These are phyloP conservation scores for Pogonognathellus flavescens DNA, from an alignment of 1,140 invertebrate species.

Conservation along the genomic window DNA sequence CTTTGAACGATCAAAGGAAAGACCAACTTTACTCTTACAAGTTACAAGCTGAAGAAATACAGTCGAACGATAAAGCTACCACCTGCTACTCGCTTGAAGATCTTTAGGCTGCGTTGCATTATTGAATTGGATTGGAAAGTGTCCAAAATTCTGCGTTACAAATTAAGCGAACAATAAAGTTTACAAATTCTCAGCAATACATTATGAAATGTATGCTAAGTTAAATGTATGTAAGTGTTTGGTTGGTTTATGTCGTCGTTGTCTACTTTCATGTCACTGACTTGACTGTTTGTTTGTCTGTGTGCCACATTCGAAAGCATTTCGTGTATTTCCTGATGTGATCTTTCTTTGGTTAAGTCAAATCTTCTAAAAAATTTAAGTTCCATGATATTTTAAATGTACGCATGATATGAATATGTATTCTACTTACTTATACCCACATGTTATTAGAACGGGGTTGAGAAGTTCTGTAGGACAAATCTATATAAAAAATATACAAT, in stretches of 20 bases:
- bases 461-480: background rate
- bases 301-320: conserved; percentile 49
- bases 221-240: conserved; percentile 34
- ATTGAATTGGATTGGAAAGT: background rate
- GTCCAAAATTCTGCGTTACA: conserved; percentile 28
- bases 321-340: conserved; percentile 44
- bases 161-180: conserved; percentile 34
- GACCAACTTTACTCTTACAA: background rate
- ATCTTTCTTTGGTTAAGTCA: conserved; percentile 39
- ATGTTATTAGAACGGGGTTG: background rate
- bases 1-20: background rate
- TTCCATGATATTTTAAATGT: conserved; percentile 24
- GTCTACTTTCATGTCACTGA: conserved; percentile 32
- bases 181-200: conserved; percentile 36
- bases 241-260: conserved; percentile 16
- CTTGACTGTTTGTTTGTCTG: conserved; percentile 38
- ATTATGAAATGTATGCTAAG: conserved; percentile 27
- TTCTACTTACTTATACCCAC: background rate
- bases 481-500: background rate
- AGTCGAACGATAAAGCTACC: conserved; percentile 5
- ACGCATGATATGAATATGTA: background rate
- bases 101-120: background rate
- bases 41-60: too few relatives aligned
- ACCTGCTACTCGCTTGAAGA: conserved; percentile 6
- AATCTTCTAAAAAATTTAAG: conserved; percentile 8